Evolutionary conservation across 2,113 vertebrate genomes (phyloP).

Genomic region (Sorex fumeus): DNA sequence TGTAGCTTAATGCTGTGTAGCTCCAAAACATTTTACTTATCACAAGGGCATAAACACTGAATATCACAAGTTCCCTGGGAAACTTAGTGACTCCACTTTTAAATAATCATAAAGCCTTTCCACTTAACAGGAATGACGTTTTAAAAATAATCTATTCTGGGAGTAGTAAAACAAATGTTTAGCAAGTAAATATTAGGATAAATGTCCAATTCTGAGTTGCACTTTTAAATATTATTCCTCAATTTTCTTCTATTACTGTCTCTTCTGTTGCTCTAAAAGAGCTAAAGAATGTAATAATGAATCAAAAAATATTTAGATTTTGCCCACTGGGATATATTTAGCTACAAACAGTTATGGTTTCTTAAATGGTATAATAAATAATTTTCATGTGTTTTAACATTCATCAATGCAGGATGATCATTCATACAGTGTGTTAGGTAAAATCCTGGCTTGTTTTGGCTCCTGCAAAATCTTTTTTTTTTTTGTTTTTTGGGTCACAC

Average conservation of each 20-base stretch:
- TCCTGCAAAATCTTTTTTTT: conserved; percentile 32
- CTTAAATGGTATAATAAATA: neutral
- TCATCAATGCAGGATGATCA: neutral
- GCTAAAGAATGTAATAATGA: neutral
- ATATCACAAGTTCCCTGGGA: conserved; percentile 80
- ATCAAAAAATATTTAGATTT: neutral
- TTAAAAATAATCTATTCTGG: conserved; percentile 72
- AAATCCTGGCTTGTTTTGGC: neutral
- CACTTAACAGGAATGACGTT: conserved; percentile 67
- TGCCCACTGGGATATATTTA: neutral
- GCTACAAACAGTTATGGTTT: neutral
- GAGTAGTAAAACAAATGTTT: conserved; percentile 66
- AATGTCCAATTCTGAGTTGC: neutral
- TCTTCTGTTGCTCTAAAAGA: conserved; percentile 24
- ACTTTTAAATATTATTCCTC: neutral
- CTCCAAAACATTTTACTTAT: conserved; percentile 70
- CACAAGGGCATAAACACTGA: conserved; percentile 19
- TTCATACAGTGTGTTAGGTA: neutral
- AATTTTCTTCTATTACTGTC: neutral
- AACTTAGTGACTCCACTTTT: conserved; percentile 70
- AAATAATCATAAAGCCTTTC: conserved; percentile 65
- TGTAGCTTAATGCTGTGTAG: neutral
- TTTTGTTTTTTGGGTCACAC: too few species aligned
- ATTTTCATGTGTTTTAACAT: neutral
- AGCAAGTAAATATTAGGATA: conserved; percentile 49